These are phyloP conservation scores for Parazoanthus swiftii DNA, from an alignment of 92 coral and sea anemone genomes.

Conservation along the genomic window DNA sequence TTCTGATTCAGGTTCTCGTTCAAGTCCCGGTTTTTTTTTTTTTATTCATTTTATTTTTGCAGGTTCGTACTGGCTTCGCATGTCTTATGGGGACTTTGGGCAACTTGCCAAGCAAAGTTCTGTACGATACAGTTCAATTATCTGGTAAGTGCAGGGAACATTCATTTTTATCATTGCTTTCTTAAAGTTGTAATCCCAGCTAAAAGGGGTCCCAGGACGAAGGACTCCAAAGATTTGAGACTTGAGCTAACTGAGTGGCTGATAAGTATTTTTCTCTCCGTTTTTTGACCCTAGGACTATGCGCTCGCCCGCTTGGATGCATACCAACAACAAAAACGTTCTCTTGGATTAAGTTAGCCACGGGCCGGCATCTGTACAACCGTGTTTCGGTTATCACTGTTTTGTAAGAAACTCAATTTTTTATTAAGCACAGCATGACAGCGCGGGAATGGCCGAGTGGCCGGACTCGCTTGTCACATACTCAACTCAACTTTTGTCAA, in stretches of 20 bases:
- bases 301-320: slow-evolving; percentile 55
- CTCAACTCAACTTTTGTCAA: too few relatives aligned
- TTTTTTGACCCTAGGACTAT: slow-evolving; percentile 57
- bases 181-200: not conserved
- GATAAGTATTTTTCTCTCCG: not conserved
- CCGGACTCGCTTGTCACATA: too few relatives aligned
- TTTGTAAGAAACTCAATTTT: not conserved
- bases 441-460: not conserved
- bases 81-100: slow-evolving; percentile 82
- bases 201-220: not conserved
- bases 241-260: not conserved
- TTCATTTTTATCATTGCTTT: too few relatives aligned
- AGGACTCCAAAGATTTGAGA: not conserved
- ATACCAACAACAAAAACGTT: slow-evolving; percentile 56
- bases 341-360: slow-evolving; percentile 21
- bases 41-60: not conserved
- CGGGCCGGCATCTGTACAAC: not conserved
- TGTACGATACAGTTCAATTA: slow-evolving; percentile 68
- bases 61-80: slow-evolving; percentile 83
- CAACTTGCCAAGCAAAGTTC: slow-evolving; percentile 67
- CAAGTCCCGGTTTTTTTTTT: not conserved
- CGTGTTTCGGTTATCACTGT: not conserved
- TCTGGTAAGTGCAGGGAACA: slow-evolving; percentile 56
- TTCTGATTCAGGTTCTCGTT: not conserved
- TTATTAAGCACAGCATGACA: not conserved